A percentile compares a stretch with the other conserved stretches of the same genome.
Conservation (phyloP, 2,888 invertebrate genomes). For the Griposia aprilina region DNA sequence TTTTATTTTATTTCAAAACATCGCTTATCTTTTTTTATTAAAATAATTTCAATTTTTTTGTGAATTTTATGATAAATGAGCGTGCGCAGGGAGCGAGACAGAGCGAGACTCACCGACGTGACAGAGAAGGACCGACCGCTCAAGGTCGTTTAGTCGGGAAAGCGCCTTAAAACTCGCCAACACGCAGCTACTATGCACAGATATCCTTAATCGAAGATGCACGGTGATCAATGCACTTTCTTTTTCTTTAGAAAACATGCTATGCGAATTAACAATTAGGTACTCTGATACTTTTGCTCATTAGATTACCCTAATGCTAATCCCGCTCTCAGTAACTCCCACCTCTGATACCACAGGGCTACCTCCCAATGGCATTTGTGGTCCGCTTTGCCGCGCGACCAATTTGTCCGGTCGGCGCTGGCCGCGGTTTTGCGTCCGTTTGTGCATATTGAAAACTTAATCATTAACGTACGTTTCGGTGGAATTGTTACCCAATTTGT, state of each 20-base stretch:
- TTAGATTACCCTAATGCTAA: background rate
- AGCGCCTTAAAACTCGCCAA: background rate
- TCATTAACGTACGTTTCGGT: constrained; percentile 60
- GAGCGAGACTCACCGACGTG: too few relatives aligned
- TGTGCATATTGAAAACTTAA: constrained; percentile 70
- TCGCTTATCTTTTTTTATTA: too few relatives aligned
- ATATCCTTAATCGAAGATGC: background rate
- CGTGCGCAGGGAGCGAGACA: too few relatives aligned
- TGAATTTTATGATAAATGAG: too few relatives aligned
- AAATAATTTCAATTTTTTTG: too few relatives aligned
- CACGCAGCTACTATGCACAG: background rate
- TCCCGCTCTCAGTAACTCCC: constrained; percentile 41
- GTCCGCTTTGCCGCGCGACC: constrained; percentile 60
- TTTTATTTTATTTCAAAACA: too few relatives aligned
- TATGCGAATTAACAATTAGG: background rate
- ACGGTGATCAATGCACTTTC: background rate
- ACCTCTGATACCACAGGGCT: constrained; percentile 53
- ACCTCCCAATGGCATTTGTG: constrained; percentile 67
- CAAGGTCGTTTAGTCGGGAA: too few relatives aligned
- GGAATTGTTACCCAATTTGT: constrained; percentile 52
- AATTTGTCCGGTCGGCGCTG: constrained; percentile 61
- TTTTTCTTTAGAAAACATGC: background rate
- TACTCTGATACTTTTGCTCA: background rate
- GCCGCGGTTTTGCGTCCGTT: constrained; percentile 61
- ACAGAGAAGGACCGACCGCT: too few relatives aligned